A percentile compares a stretch with the other conserved stretches of the same genome.
These are phyloP conservation scores for Platygyra sinensis DNA, from an alignment of 64 coral and sea anemone species.

Conservation along the genomic window DNA sequence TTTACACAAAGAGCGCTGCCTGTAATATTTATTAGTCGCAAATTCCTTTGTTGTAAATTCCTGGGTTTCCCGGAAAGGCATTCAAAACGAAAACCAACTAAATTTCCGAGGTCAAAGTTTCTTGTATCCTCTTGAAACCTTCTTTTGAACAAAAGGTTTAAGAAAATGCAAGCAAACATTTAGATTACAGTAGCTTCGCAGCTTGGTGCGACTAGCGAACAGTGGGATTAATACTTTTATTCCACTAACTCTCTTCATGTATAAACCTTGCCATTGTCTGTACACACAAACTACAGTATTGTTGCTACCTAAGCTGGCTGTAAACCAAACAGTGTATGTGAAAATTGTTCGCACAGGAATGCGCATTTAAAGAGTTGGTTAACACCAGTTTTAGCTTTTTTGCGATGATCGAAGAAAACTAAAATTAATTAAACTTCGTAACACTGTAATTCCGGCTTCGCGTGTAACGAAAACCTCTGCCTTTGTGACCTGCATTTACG, in stretches of 20 bases:
- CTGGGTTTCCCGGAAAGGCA: not conserved
- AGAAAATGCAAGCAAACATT: not conserved
- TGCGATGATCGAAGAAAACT: too few species aligned
- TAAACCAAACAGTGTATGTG: too few species aligned
- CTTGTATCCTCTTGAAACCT: not conserved
- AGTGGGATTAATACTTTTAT: not conserved
- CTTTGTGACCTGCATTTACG: not conserved
- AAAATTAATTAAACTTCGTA: not conserved
- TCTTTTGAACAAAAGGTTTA: conserved; percentile 14
- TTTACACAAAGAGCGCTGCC: not conserved
- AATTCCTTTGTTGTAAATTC: conserved; percentile 12
- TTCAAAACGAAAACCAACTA: too few species aligned
- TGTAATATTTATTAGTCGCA: not conserved
- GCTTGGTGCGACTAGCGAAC: not conserved
- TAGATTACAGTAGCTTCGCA: not conserved
- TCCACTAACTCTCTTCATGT: too few species aligned
- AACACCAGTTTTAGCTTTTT: too few species aligned
- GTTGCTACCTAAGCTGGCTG: not conserved
- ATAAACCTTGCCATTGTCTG: not conserved
- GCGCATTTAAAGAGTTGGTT: too few species aligned
- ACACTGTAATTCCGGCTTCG: not conserved
- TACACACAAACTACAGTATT: not conserved
- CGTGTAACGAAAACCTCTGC: not conserved
- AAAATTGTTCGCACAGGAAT: too few species aligned
- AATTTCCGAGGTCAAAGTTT: conserved; percentile 12